Evolutionary conservation across 2,888 invertebrate species (phyloP), one percentile per base, ranked within the genome.

Genomic region (Bellardia bayeri): DNA sequence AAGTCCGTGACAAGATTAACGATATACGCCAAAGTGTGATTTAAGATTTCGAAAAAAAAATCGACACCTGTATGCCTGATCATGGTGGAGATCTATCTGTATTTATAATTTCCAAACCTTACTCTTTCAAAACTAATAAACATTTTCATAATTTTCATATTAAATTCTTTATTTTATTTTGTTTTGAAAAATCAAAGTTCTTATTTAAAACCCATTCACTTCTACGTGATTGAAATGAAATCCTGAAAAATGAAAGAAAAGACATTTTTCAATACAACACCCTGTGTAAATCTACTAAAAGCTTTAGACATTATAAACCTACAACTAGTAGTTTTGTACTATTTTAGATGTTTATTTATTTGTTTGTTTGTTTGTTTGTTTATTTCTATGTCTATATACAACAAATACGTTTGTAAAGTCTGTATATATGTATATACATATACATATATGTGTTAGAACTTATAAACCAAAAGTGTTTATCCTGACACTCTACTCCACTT

Each of bases 401-500:
- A 7, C 14, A 63, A 37, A 37, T 63, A 40, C 14, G 8, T 63
- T n/a, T 63, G n/a, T 51, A n/a, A 51, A n/a, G n/a, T 51, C 13
- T 51, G 2, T 64, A 40, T 40, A 11, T 45, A 45, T 13, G 66
- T 42, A 45, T 6, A 23, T 23, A 23, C 8, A 23, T 13, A 11
- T 23, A 16, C 23, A 23, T 23, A 0, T 37, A 37, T 37, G 37
- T 66, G 42, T 42, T 13, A 54, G 37, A 16, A 71, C 13, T 63
- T 64, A 51, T 76, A 76, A 76, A 64, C 64, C 64, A 37, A 71
- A 64, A 54, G 76, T 76, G 37, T 51, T 75, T 64, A 54, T 54
- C 16, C 64, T 40, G 16, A 76, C 64, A 75, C 63, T 64, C 16
- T 54, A 51, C 40, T 76, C 37, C 64, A 76, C 37, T 64, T 64